These are phyloP conservation scores for Diaprepes abbreviatus DNA, from an alignment of 2,888 invertebrate genomes.

Conservation along the genomic window DNA sequence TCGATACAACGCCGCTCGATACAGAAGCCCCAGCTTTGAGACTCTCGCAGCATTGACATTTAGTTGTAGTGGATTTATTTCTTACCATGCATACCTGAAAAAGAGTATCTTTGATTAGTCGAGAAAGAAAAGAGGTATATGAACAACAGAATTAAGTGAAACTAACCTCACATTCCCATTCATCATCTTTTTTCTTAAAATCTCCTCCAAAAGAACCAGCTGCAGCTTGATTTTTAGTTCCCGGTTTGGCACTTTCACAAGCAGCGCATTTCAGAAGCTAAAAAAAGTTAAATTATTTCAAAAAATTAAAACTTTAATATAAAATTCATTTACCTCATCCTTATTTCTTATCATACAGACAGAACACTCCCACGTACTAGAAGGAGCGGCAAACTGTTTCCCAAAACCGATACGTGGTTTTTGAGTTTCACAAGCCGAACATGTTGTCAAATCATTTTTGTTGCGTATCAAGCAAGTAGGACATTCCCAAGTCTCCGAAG, in stretches of 20 bases:
- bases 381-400: conserved; percentile 65
- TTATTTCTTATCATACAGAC: conserved; percentile 73
- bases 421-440: conserved; percentile 71
- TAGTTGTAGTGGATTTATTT: conserved; percentile 64
- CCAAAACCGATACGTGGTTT: conserved; percentile 59
- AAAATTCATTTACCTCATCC: conserved; percentile 52
- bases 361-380: conserved; percentile 72
- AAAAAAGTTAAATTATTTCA: conserved; percentile 21
- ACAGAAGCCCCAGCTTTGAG: conserved; percentile 66
- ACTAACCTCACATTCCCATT: conserved; percentile 72
- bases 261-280: conserved; percentile 67
- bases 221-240: not conserved
- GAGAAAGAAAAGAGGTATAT: no score
- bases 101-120: not conserved
- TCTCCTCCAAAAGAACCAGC: conserved; percentile 47
- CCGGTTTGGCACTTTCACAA: conserved; percentile 59
- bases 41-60: conserved; percentile 74
- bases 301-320: no score
- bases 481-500: conserved; percentile 72
- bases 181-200: conserved; percentile 56
- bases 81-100: conserved; percentile 71
- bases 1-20: conserved; percentile 30
- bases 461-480: conserved; percentile 73
- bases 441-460: conserved; percentile 66
- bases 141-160: not conserved